Conservation (phyloP, 2,113 vertebrate species). For the Dunckerocampus dactyliophorus region DNA sequence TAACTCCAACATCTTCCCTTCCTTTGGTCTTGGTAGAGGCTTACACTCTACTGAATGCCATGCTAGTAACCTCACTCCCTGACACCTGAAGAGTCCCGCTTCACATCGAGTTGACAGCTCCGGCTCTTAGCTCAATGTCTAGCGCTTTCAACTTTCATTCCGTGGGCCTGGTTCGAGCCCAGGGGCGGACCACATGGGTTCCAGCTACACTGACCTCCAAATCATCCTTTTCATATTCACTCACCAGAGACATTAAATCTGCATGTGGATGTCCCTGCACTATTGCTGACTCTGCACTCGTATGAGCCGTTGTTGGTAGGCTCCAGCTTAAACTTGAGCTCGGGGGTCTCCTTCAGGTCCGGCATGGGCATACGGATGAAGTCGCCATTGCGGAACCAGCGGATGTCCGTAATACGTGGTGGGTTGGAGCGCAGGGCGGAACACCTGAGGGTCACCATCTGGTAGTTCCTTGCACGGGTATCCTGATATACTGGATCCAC, state of each 20-base stretch:
- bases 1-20: too few species aligned
- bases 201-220: background rate
- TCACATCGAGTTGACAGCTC: too few species aligned
- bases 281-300: conserved; percentile 88
- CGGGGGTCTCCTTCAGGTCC: conserved; percentile 81
- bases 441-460: conserved; percentile 82
- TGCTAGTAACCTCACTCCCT: too few species aligned
- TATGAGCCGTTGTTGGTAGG: conserved; percentile 84
- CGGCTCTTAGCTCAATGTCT: too few species aligned
- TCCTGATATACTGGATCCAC: conserved; percentile 87
- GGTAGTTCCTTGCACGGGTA: conserved; percentile 79
- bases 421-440: conserved; percentile 84
- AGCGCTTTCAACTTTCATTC: too few species aligned
- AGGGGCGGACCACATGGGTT: too few species aligned
- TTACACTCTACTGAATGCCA: too few species aligned
- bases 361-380: conserved; percentile 68
- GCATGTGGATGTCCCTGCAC: conserved; percentile 83
- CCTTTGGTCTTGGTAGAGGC: too few species aligned
- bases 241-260: conserved; percentile 91
- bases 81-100: too few species aligned
- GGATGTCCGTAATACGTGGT: conserved; percentile 78
- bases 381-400: conserved; percentile 85
- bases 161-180: too few species aligned
- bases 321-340: conserved; percentile 83
- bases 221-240: conserved; percentile 32